Base-by-base conservation (phyloP, 2,797 vertebrate genomes). In the Gouania willdenowi region DNA sequence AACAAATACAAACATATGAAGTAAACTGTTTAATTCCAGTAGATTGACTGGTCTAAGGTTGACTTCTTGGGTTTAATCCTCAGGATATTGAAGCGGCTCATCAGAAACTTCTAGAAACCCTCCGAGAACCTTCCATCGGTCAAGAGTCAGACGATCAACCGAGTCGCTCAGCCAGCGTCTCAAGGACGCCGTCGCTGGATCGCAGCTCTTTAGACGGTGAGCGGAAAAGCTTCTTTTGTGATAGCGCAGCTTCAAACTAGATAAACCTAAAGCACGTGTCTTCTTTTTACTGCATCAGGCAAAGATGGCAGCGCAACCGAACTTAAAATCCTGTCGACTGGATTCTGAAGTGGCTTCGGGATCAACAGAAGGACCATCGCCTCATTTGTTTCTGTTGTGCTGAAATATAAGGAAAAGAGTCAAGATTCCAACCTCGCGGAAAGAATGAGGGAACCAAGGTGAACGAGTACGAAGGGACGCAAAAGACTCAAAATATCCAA, bases 61-160 rank as follows among this genome's bases (percentile, higher is more conserved):
- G n/a, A n/a, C n/a, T n/a, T n/a, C n/a, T n/a, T n/a, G n/a, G n/a
- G n/a, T n/a, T n/a, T n/a, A n/a, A n/a, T 33, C 10, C 11, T 23
- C 68, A 91, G 89, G 85, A 89, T 22, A 86, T 91, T 0, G 88
- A 91, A 62, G 54, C 23, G 2, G 80, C 79, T 12, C 87, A 91
- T 45, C 70, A 79, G 25, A 71, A 75, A 41, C 87, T 90, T 6
- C 43, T 89, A 15, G 66, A 74, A 21, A 82, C 57, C 14, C 75
- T 87, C 44, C 44, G 35, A 24, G 65, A 72, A 28, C 47, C 75
- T 0, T 28, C 71, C 1, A 37, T 30, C 35, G 37, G 19, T 52
- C 70, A 71, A 39, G 66, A 62, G 3, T 38, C 69, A 1, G 60
- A 50, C 16, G 87, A 85, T 16, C 52, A 37, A 11, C 31, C 26